A percentile compares a stretch with the other conserved stretches of the same genome.
Evolutionary conservation across 2,888 invertebrate species (phyloP).

Genomic region (Noctua janthe): DNA sequence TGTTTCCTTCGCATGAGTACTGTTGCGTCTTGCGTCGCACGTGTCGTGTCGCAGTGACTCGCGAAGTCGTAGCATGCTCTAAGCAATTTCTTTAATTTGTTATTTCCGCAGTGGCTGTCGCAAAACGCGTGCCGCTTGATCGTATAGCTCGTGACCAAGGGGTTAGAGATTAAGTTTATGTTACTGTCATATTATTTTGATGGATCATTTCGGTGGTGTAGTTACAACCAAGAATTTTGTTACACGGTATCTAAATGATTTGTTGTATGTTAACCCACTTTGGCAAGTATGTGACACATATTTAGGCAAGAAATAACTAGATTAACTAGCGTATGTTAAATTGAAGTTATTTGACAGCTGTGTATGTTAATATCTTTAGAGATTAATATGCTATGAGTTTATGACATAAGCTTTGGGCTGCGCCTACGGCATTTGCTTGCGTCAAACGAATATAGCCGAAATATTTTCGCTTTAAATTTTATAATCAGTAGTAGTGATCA

Average conservation of each 20-base stretch:
- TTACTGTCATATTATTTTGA: slow-evolving; percentile 17
- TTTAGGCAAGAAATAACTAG: slow-evolving; percentile 31
- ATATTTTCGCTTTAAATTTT: slow-evolving; percentile 9
- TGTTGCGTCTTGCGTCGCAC: neutral
- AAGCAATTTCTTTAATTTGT: neutral
- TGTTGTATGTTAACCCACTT: neutral
- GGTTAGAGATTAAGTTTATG: neutral
- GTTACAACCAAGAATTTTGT: neutral
- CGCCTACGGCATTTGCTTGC: slow-evolving; percentile 18
- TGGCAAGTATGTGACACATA: slow-evolving; percentile 8
- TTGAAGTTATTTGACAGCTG: slow-evolving; percentile 49
- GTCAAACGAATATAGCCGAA: slow-evolving; percentile 3
- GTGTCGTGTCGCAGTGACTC: neutral
- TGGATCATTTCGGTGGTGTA: slow-evolving; percentile 3
- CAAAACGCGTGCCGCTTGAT: neutral
- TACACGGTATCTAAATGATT: neutral
- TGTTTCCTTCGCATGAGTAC: neutral
- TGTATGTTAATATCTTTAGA: slow-evolving; percentile 25
- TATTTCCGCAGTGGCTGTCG: neutral
- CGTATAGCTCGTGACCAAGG: neutral
- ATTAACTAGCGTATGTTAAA: slow-evolving; percentile 34
- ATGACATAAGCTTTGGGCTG: neutral
- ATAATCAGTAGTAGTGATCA: neutral
- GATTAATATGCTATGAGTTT: slow-evolving; percentile 38
- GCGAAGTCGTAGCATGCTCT: neutral